Conservation (phyloP, 2,113 vertebrate species). For the Apaloderma vittatum region DNA sequence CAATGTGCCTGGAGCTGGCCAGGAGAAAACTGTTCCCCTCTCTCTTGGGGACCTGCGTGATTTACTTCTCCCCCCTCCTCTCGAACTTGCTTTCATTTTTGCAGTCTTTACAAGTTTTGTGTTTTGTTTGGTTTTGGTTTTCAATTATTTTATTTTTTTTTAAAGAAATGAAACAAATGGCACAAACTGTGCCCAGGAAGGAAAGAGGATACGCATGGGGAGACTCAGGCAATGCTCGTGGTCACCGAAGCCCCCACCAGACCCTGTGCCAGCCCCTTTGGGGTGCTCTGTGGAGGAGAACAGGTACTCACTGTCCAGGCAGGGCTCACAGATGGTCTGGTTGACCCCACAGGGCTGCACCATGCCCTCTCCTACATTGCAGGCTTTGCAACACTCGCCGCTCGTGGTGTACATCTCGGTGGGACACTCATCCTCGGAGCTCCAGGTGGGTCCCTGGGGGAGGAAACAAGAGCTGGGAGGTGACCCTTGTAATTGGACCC, state of each 20-base stretch:
- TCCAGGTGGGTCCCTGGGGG: neutral
- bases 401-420: conserved; percentile 78
- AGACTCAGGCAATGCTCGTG: accelerated
- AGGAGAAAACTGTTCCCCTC: neutral
- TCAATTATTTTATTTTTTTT: too few relatives aligned
- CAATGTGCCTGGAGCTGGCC: neutral
- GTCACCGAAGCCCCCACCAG: accelerated
- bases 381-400: conserved; percentile 90
- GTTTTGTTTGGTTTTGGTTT: too few relatives aligned
- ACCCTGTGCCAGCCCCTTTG: accelerated
- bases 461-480: neutral
- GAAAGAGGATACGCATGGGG: accelerated
- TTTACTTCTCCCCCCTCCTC: neutral
- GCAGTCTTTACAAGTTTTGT: neutral
- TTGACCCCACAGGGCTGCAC: conserved; percentile 83
- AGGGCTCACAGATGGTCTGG: conserved; percentile 91
- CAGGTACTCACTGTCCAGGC: conserved; percentile 94
- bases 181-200: neutral
- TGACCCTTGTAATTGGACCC: neutral
- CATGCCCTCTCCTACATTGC: conserved; percentile 93
- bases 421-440: conserved; percentile 73
- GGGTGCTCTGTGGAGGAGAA: accelerated
- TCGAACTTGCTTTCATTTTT: neutral
- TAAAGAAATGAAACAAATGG: neutral
- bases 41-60: neutral